Evolutionary conservation across 2,888 invertebrate genomes (phyloP).

Genomic region (Mayetiola destructor): DNA sequence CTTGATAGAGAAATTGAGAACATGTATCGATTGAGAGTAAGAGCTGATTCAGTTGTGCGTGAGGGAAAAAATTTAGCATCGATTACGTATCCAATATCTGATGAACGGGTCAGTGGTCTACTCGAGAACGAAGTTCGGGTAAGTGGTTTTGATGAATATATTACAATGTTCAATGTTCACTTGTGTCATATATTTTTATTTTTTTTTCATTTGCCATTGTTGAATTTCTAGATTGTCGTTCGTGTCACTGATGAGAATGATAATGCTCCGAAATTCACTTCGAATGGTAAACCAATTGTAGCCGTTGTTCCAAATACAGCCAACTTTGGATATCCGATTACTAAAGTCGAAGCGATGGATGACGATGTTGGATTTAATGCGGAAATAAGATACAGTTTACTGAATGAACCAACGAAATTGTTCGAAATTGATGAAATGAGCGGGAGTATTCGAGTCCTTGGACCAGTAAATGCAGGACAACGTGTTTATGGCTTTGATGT

Average conservation of each 20-base stretch:
- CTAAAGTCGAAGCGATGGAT: conserved; percentile 61
- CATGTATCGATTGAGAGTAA: conserved; percentile 41
- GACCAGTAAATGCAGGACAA: conserved; percentile 55
- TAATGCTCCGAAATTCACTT: conserved; percentile 62
- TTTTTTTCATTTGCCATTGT: neutral
- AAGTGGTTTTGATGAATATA: neutral
- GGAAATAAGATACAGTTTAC: conserved; percentile 65
- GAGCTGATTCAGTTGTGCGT: conserved; percentile 38
- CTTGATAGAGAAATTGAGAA: conserved; percentile 61
- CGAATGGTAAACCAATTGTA: conserved; percentile 61
- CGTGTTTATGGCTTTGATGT: conserved; percentile 75
- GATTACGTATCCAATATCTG: conserved; percentile 61
- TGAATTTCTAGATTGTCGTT: conserved; percentile 37
- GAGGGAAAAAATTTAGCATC: conserved; percentile 55
- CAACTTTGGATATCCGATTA: conserved; percentile 66
- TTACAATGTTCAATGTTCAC: neutral
- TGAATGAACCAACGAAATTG: conserved; percentile 58
- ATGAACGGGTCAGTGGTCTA: conserved; percentile 55
- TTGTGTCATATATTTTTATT: neutral
- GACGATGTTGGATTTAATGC: conserved; percentile 60
- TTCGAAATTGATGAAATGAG: conserved; percentile 64
- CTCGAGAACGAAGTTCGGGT: conserved; percentile 66
- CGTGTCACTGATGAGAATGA: conserved; percentile 70
- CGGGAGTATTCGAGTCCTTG: conserved; percentile 60
- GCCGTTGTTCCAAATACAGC: conserved; percentile 71